Conservation (phyloP, 2,113 vertebrate genomes). For the Nycticryphes semicollaris region DNA sequence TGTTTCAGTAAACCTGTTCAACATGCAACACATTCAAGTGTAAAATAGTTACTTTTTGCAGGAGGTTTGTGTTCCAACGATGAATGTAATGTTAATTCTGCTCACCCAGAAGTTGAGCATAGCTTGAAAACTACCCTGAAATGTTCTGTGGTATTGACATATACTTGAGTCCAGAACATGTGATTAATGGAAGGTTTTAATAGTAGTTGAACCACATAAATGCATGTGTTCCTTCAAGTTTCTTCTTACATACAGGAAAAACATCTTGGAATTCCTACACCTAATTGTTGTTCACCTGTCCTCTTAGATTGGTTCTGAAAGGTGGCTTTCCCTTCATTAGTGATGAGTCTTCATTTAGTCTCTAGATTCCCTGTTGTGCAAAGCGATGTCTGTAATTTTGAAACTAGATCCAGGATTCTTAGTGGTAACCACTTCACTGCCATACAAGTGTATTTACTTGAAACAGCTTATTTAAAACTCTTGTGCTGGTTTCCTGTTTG, state of each 20-base stretch:
- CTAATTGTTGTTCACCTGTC: neutral
- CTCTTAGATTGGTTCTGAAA: neutral
- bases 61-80: neutral
- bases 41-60: neutral
- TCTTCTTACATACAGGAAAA: neutral
- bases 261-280: neutral
- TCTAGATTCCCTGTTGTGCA: neutral
- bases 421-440: neutral
- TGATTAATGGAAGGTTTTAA: neutral
- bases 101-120: neutral
- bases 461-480: neutral
- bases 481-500: accelerated
- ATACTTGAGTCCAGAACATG: accelerated
- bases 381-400: neutral
- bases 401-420: neutral
- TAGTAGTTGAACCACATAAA: neutral
- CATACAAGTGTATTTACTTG: neutral
- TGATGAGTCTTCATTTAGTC: neutral
- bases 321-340: neutral
- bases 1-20: neutral
- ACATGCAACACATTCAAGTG: neutral
- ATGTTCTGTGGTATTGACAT: neutral
- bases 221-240: neutral
- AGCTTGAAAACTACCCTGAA: neutral
- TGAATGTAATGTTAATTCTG: neutral